Base-by-base conservation (phyloP, 2,797 vertebrate genomes). In the Anguilla pacifica region DNA sequence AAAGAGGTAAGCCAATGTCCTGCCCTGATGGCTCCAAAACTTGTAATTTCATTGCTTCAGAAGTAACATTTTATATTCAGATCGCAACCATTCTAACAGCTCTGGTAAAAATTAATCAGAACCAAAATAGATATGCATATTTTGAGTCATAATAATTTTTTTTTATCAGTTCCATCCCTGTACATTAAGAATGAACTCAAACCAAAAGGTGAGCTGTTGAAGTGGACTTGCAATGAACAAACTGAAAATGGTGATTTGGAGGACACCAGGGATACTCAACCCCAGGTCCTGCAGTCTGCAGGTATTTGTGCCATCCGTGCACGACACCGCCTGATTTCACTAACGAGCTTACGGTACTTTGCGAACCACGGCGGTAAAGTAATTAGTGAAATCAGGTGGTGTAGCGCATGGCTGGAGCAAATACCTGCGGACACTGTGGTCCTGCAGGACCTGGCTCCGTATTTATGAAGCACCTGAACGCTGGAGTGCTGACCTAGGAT, bases 341-440 rank as follows among this genome's bases (percentile, higher is more conserved):
- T 28, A 28, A 70, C 28, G 64, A 70, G 2, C n/a, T n/a, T 28
- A 25, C 19, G 43, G 43, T 46, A 46, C 43, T 46, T 46, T 46
- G 43, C 6, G 64, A 70, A 70, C n/a, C 64, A 70, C 1, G n/a
- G n/a, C 7, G 25, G 64, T 17, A 19, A 70, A 70, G 43, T 70
- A 70, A 70, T 70, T n/a, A 70, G 64, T 28, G n/a, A 70, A 70
- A n/a, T 70, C 25, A 70, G n/a, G n/a, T 70, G 64, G n/a, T 70
- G 64, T 11, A 70, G 64, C 19, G n/a, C 64, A n/a, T 11, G 25
- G 6, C 10, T 70, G 64, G 25, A 70, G 25, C 10, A 7, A 28
- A 70, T 70, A 28, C 25, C 6, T 28, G n/a, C 64, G 10, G 64
- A 70, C 64, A 70, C 22, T 70, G 25, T 28, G 25, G 25, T n/a